Percentiles rank a stretch among this genome's conserved stretches.
phyloP scores from a whole-genome alignment of 1,140 invertebrate species.

The Ditylenchus dipsaci region DNA sequence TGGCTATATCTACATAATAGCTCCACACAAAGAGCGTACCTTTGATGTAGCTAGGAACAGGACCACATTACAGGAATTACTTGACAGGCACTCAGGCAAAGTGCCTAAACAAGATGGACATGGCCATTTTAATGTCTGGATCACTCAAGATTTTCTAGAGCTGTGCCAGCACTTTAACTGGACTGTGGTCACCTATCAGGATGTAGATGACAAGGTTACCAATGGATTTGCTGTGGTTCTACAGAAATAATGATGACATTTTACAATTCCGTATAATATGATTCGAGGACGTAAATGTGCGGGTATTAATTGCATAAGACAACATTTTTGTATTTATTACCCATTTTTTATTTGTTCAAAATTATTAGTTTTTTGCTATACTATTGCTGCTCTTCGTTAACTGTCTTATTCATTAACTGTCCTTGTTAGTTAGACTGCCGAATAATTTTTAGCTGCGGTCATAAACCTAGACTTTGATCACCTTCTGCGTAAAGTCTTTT shows the following conservation, averaged over 20 bases:
- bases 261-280: no score
- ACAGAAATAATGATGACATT: constrained; percentile 13
- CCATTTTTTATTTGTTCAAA: no score
- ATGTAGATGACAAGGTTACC: constrained; percentile 13
- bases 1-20: constrained; percentile 12
- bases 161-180: constrained; percentile 11
- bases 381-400: no score
- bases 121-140: constrained; percentile 9
- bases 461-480: no score
- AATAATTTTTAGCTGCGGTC: no score
- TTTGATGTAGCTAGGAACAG: neutral
- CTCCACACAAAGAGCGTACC: constrained; percentile 19
- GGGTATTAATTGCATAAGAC: no score
- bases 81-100: neutral
- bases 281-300: no score
- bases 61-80: constrained; percentile 2
- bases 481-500: no score
- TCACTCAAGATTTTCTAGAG: constrained; percentile 15
- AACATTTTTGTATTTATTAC: neutral
- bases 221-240: constrained; percentile 13
- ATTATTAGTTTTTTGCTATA: no score
- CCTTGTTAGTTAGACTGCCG: no score
- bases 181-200: constrained; percentile 11
- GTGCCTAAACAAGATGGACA: neutral
- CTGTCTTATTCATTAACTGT: no score